Evolutionary conservation across 2,888 invertebrate species (phyloP).

Genomic region (Macaria notata): DNA sequence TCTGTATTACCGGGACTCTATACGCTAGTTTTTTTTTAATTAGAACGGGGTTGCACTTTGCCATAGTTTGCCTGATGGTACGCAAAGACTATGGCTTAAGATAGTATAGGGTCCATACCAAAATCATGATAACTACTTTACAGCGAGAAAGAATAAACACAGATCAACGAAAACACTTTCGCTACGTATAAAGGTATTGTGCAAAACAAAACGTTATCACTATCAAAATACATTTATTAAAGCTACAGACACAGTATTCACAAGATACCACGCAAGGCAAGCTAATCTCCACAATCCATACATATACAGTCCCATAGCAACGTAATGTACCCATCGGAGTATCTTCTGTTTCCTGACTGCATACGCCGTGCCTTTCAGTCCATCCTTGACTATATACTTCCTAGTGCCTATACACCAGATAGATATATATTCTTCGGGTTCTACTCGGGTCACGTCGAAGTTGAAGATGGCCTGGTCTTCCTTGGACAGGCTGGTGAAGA

Average conservation of each 20-base stretch:
- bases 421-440: conserved; percentile 15
- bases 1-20: too few relatives aligned
- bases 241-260: not conserved
- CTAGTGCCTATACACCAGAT: conserved; percentile 23
- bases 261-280: not conserved
- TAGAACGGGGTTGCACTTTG: too few relatives aligned
- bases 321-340: conserved; percentile 18
- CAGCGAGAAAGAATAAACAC: too few relatives aligned
- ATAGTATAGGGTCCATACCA: too few relatives aligned
- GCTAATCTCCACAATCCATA: conserved; percentile 19
- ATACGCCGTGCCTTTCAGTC: conserved; percentile 11
- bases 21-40: too few relatives aligned
- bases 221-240: not conserved
- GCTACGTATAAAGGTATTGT: too few relatives aligned
- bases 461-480: conserved; percentile 31
- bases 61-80: too few relatives aligned
- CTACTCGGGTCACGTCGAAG: conserved; percentile 25
- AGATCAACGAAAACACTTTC: too few relatives aligned
- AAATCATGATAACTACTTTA: too few relatives aligned
- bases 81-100: too few relatives aligned
- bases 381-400: conserved; percentile 30
- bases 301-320: conserved; percentile 12
- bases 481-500: conserved; percentile 23
- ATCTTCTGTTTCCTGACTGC: conserved; percentile 15
- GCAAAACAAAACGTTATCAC: too few relatives aligned